Evolutionary conservation across 2,797 vertebrate species (phyloP).

Genomic region (Ptychobarbus kaznakovi): DNA sequence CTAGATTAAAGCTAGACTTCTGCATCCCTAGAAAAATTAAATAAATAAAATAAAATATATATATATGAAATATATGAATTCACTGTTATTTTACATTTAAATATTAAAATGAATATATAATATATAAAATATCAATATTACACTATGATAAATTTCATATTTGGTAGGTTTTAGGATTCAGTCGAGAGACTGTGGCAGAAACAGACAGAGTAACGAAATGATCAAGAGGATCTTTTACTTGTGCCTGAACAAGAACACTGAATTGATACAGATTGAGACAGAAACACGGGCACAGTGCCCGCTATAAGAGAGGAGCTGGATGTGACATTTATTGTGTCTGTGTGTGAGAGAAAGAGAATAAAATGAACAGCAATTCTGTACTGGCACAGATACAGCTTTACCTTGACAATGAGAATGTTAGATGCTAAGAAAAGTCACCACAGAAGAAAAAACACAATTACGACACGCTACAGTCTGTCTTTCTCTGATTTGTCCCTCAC

Average conservation of each 20-base stretch:
- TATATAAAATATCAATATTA: background rate
- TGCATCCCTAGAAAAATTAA: background rate
- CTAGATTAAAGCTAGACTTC: too few relatives aligned
- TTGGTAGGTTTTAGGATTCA: background rate
- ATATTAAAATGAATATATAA: too few relatives aligned
- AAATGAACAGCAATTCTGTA: slow-evolving; percentile 10
- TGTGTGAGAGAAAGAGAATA: background rate
- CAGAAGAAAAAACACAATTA: slow-evolving; percentile 1
- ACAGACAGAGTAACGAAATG: slow-evolving; percentile 3
- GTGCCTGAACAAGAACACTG: background rate
- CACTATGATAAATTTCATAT: background rate
- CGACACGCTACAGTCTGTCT: background rate
- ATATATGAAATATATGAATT: background rate
- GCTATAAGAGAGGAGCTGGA: background rate
- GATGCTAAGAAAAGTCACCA: background rate
- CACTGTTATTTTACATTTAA: too few relatives aligned
- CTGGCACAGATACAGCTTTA: slow-evolving; percentile 14
- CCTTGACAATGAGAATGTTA: slow-evolving; percentile 12
- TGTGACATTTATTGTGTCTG: slow-evolving; percentile 22
- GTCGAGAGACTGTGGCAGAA: background rate
- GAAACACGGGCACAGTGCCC: background rate
- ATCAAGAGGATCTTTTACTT: slow-evolving; percentile 5
- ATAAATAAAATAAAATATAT: background rate
- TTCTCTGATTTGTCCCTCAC: slow-evolving; percentile 13
- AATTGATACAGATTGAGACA: slow-evolving; percentile 20